Percentiles rank a stretch among this genome's conserved stretches.
These are phyloP conservation scores for Halisarca cf. caerulea DNA, from an alignment of 37 sponge, comb jelly and placozoan species.

Conservation along the genomic window DNA sequence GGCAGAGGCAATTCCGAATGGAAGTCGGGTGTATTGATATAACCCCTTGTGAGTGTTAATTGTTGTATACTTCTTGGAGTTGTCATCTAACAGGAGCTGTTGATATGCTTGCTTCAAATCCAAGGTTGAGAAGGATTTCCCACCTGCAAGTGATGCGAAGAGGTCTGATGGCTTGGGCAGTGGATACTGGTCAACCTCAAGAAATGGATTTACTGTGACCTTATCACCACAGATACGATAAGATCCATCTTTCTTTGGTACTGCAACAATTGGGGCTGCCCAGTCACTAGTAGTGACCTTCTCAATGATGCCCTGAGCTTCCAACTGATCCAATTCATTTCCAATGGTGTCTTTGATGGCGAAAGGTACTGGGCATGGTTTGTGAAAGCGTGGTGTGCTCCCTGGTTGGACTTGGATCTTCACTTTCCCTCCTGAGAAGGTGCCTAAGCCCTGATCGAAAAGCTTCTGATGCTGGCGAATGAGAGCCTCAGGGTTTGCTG, in stretches of 20 bases:
- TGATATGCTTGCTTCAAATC: too few relatives aligned
- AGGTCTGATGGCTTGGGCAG: slow-evolving; percentile 23
- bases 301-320: background rate
- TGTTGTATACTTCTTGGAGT: too few relatives aligned
- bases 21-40: too few relatives aligned
- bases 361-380: slow-evolving; percentile 24
- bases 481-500: too few relatives aligned
- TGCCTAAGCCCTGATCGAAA: slow-evolving; percentile 8
- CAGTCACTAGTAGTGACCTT: slow-evolving; percentile 33
- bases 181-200: slow-evolving; percentile 32
- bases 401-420: slow-evolving; percentile 1
- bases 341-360: background rate
- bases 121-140: too few relatives aligned
- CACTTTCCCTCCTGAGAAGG: background rate
- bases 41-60: too few relatives aligned
- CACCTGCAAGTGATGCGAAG: slow-evolving; percentile 16
- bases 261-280: slow-evolving; percentile 39
- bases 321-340: slow-evolving; percentile 11
- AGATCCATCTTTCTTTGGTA: slow-evolving; percentile 28
- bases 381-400: background rate
- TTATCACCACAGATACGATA: slow-evolving; percentile 23
- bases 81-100: too few relatives aligned
- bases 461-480: too few relatives aligned
- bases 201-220: slow-evolving; percentile 29
- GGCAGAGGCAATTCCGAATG: too few relatives aligned